Percentiles rank a stretch among this genome's conserved stretches.
These are phyloP conservation scores for Campylomormyrus numenius DNA, from an alignment of 2,113 vertebrate genomes.

Conservation along the genomic window DNA sequence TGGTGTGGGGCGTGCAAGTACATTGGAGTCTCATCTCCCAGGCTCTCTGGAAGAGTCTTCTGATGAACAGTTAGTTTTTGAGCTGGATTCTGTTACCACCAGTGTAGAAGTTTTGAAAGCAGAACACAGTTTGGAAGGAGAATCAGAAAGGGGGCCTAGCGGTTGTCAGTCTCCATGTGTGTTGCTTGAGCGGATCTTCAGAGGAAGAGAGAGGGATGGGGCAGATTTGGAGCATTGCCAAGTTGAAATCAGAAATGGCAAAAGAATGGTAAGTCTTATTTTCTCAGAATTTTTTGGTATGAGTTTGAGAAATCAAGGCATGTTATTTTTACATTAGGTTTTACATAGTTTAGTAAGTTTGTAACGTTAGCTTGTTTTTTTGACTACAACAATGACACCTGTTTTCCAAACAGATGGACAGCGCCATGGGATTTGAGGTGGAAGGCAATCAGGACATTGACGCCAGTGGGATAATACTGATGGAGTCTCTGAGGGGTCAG, in stretches of 20 bases:
- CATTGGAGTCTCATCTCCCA: conserved; percentile 16
- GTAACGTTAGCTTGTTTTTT: not conserved
- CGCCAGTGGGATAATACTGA: not conserved
- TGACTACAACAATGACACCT: not conserved
- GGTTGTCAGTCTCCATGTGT: conserved; percentile 45
- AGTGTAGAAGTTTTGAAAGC: conserved; percentile 36
- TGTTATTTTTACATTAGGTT: not conserved
- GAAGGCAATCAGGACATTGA: conserved; percentile 22
- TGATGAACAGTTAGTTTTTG: conserved; percentile 41
- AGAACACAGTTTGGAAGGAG: conserved; percentile 23
- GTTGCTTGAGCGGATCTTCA: conserved; percentile 52
- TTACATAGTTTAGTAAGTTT: not conserved
- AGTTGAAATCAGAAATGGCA: not conserved
- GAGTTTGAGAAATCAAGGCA: not conserved
- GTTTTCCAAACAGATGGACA: conserved; percentile 3
- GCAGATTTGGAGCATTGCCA: conserved; percentile 12
- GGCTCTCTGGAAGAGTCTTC: conserved; percentile 34
- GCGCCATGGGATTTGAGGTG: conserved; percentile 5
- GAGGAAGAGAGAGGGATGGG: conserved; percentile 29
- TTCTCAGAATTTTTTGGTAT: not conserved
- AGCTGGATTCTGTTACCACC: conserved; percentile 42
- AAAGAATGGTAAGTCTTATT: conserved; percentile 34
- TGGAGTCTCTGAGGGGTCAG: conserved; percentile 7
- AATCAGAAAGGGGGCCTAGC: conserved; percentile 20
- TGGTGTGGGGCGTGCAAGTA: not conserved